Percentiles rank a stretch among this genome's conserved stretches.
phyloP scores from a whole-genome alignment of 2,888 invertebrate species.

The Suillia variegata region DNA sequence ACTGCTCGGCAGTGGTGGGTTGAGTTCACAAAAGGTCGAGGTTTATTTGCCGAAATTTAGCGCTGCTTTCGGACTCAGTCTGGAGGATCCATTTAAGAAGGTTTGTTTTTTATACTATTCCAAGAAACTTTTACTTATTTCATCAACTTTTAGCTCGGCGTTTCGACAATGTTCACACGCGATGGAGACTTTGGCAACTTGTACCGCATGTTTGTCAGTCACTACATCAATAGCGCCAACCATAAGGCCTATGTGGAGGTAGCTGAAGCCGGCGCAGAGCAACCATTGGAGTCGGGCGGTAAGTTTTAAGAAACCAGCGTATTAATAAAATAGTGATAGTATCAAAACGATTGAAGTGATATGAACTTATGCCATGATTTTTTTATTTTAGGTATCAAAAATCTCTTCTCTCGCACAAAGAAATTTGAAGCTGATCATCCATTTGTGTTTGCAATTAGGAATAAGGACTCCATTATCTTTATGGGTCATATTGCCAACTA shows the following conservation, averaged over 20 bases:
- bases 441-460: conserved; percentile 49
- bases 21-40: conserved; percentile 66
- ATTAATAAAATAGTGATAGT: not conserved
- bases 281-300: conserved; percentile 49
- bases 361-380: no score
- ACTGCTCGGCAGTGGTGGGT: conserved; percentile 59
- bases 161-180: conserved; percentile 51
- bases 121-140: not conserved
- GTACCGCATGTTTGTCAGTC: conserved; percentile 56
- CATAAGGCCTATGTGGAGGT: conserved; percentile 52
- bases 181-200: conserved; percentile 52
- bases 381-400: conserved; percentile 43
- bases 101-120: conserved; percentile 64
- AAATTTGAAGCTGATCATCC: conserved; percentile 53
- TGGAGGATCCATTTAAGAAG: conserved; percentile 67
- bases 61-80: conserved; percentile 72
- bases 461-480: conserved; percentile 50
- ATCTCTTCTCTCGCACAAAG: conserved; percentile 49
- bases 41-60: conserved; percentile 81
- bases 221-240: conserved; percentile 50
- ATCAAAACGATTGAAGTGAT: not conserved
- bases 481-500: conserved; percentile 53
- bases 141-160: conserved; percentile 40
- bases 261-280: conserved; percentile 46
- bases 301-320: conserved; percentile 19